Base-by-base conservation (phyloP, 2,888 invertebrate genomes). In the Euzophera pinguis region DNA sequence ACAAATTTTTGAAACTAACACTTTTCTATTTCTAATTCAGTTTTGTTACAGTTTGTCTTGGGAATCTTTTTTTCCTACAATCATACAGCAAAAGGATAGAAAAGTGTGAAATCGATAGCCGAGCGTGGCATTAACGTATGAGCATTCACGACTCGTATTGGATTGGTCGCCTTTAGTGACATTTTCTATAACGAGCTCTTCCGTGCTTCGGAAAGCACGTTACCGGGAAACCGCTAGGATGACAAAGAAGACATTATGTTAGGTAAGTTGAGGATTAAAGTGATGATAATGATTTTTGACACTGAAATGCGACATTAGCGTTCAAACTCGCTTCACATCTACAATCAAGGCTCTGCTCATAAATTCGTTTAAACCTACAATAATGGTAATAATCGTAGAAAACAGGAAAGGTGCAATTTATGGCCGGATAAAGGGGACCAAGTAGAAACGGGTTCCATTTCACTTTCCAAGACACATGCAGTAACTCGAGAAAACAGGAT, bases 401-500 rank as follows among this genome's bases (percentile, higher is more conserved):
- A 51, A 43, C 48, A 53, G 42, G 48, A 48, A 48, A 53, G 34
- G 9, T 22, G 48, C 47, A 53, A 41, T 53, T 27, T 37, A 42
- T 41, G n/a, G 14, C 38, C 39, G 39, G 39, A 27, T 47, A 17
- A 16, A 10, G 47, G 51, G 50, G 52, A 38, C 53, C 50, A 43
- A 50, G 50, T 35, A 14, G 8, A 42, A 57, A 59, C 60, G 49
- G 53, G 54, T 60, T 57, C 43, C 54, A 54, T 62, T 61, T 64
- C 62, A 61, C 64, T 60, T 64, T 66, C 56, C 55, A 56, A 61
- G 50, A 50, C 29, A 41, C 22, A 34, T 27, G 41, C 48, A 54
- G 43, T 41, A 51, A 59, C 49, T 57, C 53, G 53, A 51, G 22
- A 43, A 58, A 68, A 69, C 68, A 57, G 61, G 65, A 58, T 69